These are phyloP conservation scores for Agriotes lineatus DNA, from an alignment of 2,888 invertebrate species.

Conservation along the genomic window DNA sequence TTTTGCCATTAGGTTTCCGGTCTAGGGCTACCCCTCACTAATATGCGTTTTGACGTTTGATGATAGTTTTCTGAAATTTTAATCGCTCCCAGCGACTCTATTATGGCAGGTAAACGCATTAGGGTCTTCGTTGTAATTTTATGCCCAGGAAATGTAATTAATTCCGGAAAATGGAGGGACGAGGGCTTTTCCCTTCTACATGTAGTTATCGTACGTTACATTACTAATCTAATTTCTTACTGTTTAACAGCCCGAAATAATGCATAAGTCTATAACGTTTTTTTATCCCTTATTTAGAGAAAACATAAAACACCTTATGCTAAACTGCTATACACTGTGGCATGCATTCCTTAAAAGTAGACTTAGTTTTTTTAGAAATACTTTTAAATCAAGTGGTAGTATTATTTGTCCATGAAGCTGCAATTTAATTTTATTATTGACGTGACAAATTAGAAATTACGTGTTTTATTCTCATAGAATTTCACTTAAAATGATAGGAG, in stretches of 20 bases:
- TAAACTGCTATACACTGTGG: too few relatives aligned
- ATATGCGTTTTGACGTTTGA: background rate
- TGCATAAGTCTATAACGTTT: too few relatives aligned
- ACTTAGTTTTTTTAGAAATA: too few relatives aligned
- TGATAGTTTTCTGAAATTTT: background rate
- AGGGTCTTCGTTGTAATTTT: background rate
- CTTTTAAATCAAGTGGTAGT: too few relatives aligned
- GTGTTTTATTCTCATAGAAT: too few relatives aligned
- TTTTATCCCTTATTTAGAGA: too few relatives aligned
- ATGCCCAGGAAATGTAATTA: background rate
- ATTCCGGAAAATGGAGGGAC: background rate
- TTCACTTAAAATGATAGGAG: too few relatives aligned
- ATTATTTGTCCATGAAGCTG: too few relatives aligned
- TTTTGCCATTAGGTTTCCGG: slow-evolving; percentile 19
- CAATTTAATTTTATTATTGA: too few relatives aligned
- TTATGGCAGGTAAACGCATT: background rate
- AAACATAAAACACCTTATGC: too few relatives aligned
- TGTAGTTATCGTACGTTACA: background rate
- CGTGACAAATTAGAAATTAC: too few relatives aligned
- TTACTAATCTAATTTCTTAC: slow-evolving; percentile 1
- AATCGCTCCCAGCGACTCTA: background rate
- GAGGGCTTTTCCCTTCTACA: background rate
- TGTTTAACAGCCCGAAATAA: slow-evolving; percentile 9
- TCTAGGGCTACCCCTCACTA: background rate
- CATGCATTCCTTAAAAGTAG: too few relatives aligned